These are phyloP conservation scores for Dasyurus viverrinus DNA, from an alignment of 2,113 vertebrate genomes.

Conservation along the genomic window DNA sequence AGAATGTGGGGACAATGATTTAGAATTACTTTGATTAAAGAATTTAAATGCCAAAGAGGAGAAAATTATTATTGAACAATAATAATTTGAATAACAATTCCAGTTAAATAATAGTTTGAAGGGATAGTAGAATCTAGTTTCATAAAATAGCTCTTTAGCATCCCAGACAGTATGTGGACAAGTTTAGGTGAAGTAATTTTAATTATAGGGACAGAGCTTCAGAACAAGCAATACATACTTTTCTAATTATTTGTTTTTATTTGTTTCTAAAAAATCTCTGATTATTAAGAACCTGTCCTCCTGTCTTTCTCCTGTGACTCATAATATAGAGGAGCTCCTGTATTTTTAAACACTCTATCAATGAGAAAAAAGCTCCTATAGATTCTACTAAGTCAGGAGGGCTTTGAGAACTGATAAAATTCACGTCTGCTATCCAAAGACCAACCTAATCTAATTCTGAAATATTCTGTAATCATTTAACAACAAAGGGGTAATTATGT, in stretches of 20 bases:
- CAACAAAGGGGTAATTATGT: not conserved
- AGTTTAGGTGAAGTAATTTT: not conserved
- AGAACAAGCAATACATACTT: not conserved
- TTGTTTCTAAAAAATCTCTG: not conserved
- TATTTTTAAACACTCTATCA: not conserved
- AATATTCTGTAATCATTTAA: not conserved
- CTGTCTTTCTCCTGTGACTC: not conserved
- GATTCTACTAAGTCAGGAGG: not conserved
- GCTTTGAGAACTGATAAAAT: not conserved
- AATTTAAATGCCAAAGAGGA: not conserved
- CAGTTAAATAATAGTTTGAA: too few species aligned
- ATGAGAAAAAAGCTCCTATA: not conserved
- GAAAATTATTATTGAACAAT: not conserved
- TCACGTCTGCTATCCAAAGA: not conserved
- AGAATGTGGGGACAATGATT: not conserved
- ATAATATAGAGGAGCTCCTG: not conserved
- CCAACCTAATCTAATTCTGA: not conserved
- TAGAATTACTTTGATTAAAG: not conserved
- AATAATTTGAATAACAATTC: too few species aligned
- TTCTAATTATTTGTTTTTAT: not conserved
- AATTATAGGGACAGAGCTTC: not conserved
- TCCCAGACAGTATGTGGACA: not conserved
- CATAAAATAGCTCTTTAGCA: not conserved
- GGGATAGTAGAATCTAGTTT: not conserved
- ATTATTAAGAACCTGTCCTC: not conserved